These are phyloP conservation scores for Cyprinella venusta DNA, from an alignment of 2,797 vertebrate genomes.

Conservation along the genomic window DNA sequence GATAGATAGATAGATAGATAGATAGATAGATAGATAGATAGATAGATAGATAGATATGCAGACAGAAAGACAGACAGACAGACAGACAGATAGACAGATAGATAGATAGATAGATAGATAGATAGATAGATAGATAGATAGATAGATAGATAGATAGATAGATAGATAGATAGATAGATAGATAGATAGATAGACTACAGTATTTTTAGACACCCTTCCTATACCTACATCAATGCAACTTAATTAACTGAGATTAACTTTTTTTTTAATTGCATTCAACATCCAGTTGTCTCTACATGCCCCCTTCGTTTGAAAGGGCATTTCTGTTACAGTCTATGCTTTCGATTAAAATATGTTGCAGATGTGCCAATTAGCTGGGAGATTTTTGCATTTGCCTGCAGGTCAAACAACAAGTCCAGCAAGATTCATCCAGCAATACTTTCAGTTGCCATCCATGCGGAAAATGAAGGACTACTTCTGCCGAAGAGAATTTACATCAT, in stretches of 20 bases:
- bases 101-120: too few species aligned
- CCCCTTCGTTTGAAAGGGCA: slow-evolving; percentile 8
- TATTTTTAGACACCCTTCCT: too few species aligned
- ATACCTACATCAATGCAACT: neutral
- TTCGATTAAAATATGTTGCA: slow-evolving; percentile 28
- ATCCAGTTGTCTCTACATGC: neutral
- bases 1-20: too few species aligned
- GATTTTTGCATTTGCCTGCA: slow-evolving; percentile 20
- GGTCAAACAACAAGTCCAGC: slow-evolving; percentile 47
- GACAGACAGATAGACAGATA: too few species aligned
- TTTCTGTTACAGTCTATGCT: neutral
- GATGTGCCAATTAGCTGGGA: slow-evolving; percentile 44
- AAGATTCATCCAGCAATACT: slow-evolving; percentile 31
- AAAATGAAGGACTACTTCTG: slow-evolving; percentile 35
- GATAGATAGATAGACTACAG: too few species aligned
- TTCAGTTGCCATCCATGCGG: neutral
- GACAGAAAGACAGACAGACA: too few species aligned
- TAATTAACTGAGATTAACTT: neutral
- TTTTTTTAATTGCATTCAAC: too few species aligned
- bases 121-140: too few species aligned
- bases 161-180: too few species aligned
- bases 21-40: too few species aligned
- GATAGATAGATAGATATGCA: too few species aligned
- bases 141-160: too few species aligned
- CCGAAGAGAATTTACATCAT: slow-evolving; percentile 24